phyloP scores from a whole-genome alignment of 2,113 vertebrate genomes.

The Serilophus lunatus region DNA sequence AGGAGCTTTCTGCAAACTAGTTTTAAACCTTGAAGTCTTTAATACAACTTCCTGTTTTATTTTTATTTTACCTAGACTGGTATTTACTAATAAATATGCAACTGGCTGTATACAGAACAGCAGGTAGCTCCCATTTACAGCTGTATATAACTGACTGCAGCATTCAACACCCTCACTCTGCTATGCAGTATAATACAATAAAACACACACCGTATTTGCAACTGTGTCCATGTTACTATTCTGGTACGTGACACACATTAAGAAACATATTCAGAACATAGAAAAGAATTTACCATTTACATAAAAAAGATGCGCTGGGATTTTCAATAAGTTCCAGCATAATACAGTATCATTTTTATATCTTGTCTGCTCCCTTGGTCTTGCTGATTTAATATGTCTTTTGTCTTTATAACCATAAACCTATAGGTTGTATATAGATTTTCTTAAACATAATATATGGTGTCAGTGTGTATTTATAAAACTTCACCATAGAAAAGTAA shows the following conservation, averaged over 20 bases:
- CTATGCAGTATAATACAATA: slow-evolving; percentile 56
- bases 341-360: slow-evolving; percentile 38
- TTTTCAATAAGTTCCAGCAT: slow-evolving; percentile 46
- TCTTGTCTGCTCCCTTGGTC: slow-evolving; percentile 1
- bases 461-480: slow-evolving; percentile 3
- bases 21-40: slow-evolving; percentile 32
- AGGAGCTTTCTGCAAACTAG: slow-evolving; percentile 18
- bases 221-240: slow-evolving; percentile 21
- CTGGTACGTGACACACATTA: slow-evolving; percentile 43
- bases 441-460: neutral
- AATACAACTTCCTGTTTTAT: slow-evolving; percentile 35
- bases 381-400: slow-evolving; percentile 19
- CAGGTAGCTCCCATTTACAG: slow-evolving; percentile 59
- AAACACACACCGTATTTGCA: slow-evolving; percentile 49
- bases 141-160: slow-evolving; percentile 41
- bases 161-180: slow-evolving; percentile 40
- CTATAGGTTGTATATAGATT: neutral
- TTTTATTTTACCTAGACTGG: slow-evolving; percentile 30
- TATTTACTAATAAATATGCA: slow-evolving; percentile 54
- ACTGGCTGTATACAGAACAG: slow-evolving; percentile 30
- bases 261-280: slow-evolving; percentile 19
- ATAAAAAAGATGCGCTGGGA: slow-evolving; percentile 31
- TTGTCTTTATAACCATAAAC: neutral
- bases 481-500: neutral
- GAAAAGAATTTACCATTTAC: slow-evolving; percentile 49